Evolutionary conservation across 2,888 invertebrate genomes (phyloP), one percentile per base, ranked within the genome.

Genomic region (Junonia oenone): DNA sequence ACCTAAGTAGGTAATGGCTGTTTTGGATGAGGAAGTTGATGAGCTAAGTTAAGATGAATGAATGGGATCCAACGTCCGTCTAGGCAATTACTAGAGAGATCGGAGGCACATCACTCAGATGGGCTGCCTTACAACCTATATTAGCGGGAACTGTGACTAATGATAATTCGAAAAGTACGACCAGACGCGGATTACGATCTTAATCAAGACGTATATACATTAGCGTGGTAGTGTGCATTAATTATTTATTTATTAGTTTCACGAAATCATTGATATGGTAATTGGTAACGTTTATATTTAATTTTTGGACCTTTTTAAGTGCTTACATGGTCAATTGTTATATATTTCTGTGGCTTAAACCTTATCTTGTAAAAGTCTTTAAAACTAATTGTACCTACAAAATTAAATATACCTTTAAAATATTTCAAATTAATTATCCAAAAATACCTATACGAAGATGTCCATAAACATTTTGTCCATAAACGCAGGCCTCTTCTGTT

Each of bases 31-130:
- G 56, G 53, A 35, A 50, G 33, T 50, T 52, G 52, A 60, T 56
- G 58, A 52, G 47, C 50, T 43, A 53, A 60, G 58, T 59, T 56
- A 61, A 64, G 61, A 59, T 59, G 59, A 59, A 62, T 61, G 55
- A 51, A 61, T 61, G 62, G 59, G 55, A 58, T 56, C 49, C 49
- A 50, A 59, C 55, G 55, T 55, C 59, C 53, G 52, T 59, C 50
- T 53, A 49, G 37, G 58, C 52, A 56, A 61, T 63, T 63, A 64
- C 49, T 48, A 46, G 56, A 49, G 59, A 59, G 58, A 63, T 60
- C 55, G 55, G 54, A 54, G 58, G 55, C 57, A 54, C 52, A 62
- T 64, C 63, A 63, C 56, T 54, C 54, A 55, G 56, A 33, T 27
- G 49, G 51, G 50, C 52, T 46, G 37, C 53, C 55, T 55, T 58